Base-by-base conservation (phyloP, 2,113 vertebrate species). In the Poecile atricapillus region DNA sequence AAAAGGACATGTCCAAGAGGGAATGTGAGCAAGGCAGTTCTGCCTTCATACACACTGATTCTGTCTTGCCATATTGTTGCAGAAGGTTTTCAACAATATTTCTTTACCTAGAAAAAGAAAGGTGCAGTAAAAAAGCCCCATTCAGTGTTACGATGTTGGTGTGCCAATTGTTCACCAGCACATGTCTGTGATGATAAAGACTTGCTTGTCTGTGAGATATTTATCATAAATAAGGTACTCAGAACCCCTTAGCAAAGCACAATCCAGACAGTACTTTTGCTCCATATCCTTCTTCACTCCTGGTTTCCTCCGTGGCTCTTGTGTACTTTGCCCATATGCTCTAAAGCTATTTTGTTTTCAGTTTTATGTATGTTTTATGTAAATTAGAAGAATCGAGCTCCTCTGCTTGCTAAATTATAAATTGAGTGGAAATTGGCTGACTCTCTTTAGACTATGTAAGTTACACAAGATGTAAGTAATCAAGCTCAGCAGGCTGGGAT, bases 321-420 rank as follows among this genome's bases (percentile, higher is more conserved):
- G 43, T 81, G 71, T 80, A 67, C 58, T 91, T 91, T 90, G 79
- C 59, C 90, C 86, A 91, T 89, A 87, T 70, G 53, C 76, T 95
- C 64, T 73, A 60, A 94, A 95, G 70, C 63, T 76, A 73, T 92
- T 91, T 92, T 89, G 43, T 87, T 93, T 92, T 70, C 75, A 55
- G 65, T 78, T 92, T 92, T 81, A 95, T 85, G 89, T 90, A 27
- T 52, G 74, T 68, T 93, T 87, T 87, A 93, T 94, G 93, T 85
- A 95, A 97, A 97, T 92, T 56, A 94, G 87, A 92, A 87, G 88
- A 79, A 83, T 84, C 60, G 53, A 90, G 92, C 52, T 74, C 52
- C 41, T 91, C 67, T 69, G 60, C 73, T 64, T 82, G 69, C 93
- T 96, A 82, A 89, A 89, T 96, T 97, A 93, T 94, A 96, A 96